Base-by-base conservation (phyloP, 1,140 invertebrate genomes). In the Aricia agestis region DNA sequence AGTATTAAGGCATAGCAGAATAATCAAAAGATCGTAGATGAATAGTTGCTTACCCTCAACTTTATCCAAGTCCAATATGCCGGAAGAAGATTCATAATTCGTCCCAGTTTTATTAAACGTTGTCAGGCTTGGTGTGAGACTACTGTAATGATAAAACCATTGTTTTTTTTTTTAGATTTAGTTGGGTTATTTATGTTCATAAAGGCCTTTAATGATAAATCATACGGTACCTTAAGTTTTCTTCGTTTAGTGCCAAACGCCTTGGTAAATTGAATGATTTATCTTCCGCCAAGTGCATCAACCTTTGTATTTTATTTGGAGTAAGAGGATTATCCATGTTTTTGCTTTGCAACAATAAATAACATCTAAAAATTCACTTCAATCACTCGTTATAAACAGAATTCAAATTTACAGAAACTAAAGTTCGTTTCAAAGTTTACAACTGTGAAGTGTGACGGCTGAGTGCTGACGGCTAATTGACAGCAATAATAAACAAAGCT, bases 301-400 rank as follows among this genome's bases (percentile, higher is more conserved):
- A 76, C 71, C 82, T 75, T 68, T 84, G 83, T 66, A 91, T 91
- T 79, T 88, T 90, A 72, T 86, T 89, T 15, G 87, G 89, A 31
- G 89, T 91, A 65, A 91, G 70, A 59, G 80, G 83, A 73, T 90
- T 86, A 83, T 88, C 86, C 88, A 87, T 90, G 68, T 57, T 81
- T 45, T 45, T 36, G 58, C 17, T 66, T 71, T 63, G 42, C 57
- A 66, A 68, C 41, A 68, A 9, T 66, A 66, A 70, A 61, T 69
- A 73, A 59, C 70, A 67, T 58, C 59, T 67, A 18, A 59, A 69
- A 67, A n/a, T 19, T 13, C 11, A 52, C 11, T 15, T 58, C 36
- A 18, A 71, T 36, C 18, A 18, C 66, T 31, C 70, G 61, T 42
- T 66, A 17, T 19, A 42, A 66, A 52, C 7, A 36, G 25, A 61